Base-by-base conservation (phyloP, 2,797 vertebrate genomes). In the Okamejei kenojei region DNA sequence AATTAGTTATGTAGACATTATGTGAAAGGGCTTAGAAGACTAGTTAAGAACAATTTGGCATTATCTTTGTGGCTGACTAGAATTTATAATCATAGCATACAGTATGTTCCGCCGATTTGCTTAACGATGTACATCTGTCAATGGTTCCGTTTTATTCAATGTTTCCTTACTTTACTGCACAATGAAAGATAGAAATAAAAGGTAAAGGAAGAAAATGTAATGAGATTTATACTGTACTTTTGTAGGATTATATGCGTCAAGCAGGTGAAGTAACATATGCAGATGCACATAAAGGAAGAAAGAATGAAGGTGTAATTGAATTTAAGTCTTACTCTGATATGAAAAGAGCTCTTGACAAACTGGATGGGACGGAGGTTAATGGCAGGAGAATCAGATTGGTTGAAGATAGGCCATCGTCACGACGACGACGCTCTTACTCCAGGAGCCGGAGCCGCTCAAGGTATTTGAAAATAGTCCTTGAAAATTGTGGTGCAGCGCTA, bases 211-310 rank as follows among this genome's bases (percentile, higher is more conserved):
- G 78, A 93, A 81, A 79, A 32, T 91, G 38, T 91, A 26, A 65
- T 79, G 19, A 19, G 9, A 80, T 93, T 73, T n/a, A 35, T 32
- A 93, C n/a, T 71, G 11, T 74, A 94, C 94, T 93, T 93, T 93
- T 94, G 93, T 94, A 99, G 98, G 98, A 99, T 96, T 99, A 99
- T 96, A 99, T 99, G 98, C 98, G 98, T 95, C 98, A 99, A 96
- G 98, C 98, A n/a, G 98, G 98, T 93, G 98, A 99, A 95, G 98
- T 99, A 94, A 99, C 98, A 0, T 99, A 99, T 93, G 98, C 98
- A 32, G 98, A 99, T 96, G 98, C 98, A 95, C 98, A 99, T 95
- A 98, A 99, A 94, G 98, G 97, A 81, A 97, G 98, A 68, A 98
- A 97, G 96, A 99, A 99, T 76, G 98, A 99, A 96, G 98, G 98